Evolutionary conservation across 2,888 invertebrate genomes (phyloP).

Genomic region (Dasysyrphus albostriatus): DNA sequence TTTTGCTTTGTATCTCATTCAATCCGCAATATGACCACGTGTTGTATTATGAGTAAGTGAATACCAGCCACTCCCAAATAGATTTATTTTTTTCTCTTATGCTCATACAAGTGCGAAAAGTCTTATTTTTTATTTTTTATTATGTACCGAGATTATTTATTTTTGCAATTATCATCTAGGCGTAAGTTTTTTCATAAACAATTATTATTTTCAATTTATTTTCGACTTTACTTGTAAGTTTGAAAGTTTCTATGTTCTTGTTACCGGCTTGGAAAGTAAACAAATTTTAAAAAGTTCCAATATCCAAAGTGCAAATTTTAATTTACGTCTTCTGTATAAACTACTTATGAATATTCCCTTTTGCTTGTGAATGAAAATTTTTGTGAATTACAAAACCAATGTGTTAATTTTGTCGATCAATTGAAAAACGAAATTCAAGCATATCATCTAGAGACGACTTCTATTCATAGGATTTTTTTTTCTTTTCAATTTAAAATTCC

Average conservation of each 20-base stretch:
- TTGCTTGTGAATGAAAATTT: too few species aligned
- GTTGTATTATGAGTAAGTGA: neutral
- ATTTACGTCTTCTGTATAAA: too few species aligned
- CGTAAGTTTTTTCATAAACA: slow-evolving; percentile 15
- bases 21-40: neutral
- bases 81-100: neutral
- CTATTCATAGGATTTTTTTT: too few species aligned
- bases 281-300: neutral
- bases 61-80: slow-evolving; percentile 19
- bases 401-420: too few species aligned
- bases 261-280: neutral
- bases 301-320: neutral
- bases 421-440: too few species aligned
- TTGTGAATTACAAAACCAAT: too few species aligned
- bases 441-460: too few species aligned
- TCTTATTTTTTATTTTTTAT: neutral
- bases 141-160: neutral
- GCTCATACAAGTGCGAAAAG: neutral
- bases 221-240: neutral
- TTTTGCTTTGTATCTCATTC: neutral
- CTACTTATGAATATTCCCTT: too few species aligned
- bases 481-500: too few species aligned
- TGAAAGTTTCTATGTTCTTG: neutral
- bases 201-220: neutral
- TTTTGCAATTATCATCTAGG: slow-evolving; percentile 19